Evolutionary conservation across 1,140 invertebrate genomes (phyloP), one percentile per base, ranked within the genome.

Genomic region (Achroia grisella): DNA sequence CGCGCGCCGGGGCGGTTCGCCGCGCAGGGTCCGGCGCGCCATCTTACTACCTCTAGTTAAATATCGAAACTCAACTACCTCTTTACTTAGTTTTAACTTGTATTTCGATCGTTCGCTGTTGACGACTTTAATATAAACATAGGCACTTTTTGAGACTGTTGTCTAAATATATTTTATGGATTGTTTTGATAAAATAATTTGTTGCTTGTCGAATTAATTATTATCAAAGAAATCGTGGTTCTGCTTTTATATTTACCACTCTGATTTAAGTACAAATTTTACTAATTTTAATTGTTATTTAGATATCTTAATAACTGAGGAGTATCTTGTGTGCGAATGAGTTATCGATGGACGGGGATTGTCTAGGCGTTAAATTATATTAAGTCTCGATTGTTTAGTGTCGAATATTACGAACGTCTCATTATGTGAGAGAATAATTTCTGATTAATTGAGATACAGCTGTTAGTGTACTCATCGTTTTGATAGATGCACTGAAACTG

Each of bases 211-310:
- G 58, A 70, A 62, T 67, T 48, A 70, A 57, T 57, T 68, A 50
- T 62, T 61, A 64, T 68, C 59, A 64, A 55, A 67, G 53, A 61
- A 50, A 61, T 58, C 55, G 61, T 69, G 58, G 53, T 59, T 49
- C 52, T 56, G 58, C 65, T 69, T 78, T 69, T 65, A 52, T 71
- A 62, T 56, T 47, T 78, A 76, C 71, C 71, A 73, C 71, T 80
- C 70, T 78, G 75, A 80, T 71, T 75, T 78, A 78, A 82, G 80
- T 84, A 84, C 80, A 84, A 84, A 84, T 79, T 72, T 79, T 62
- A 69, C 71, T 77, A 77, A 70, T 74, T 77, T 74, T 71, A 71
- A 82, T 81, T 75, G 75, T 81, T 84, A 71, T 79, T 76, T 81
- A 77, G 74, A 75, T 80, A 52, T 62, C 65, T 70, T 77, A 83